Conservation (phyloP, 1,140 invertebrate species). For the Thaumatotibia leucotreta region DNA sequence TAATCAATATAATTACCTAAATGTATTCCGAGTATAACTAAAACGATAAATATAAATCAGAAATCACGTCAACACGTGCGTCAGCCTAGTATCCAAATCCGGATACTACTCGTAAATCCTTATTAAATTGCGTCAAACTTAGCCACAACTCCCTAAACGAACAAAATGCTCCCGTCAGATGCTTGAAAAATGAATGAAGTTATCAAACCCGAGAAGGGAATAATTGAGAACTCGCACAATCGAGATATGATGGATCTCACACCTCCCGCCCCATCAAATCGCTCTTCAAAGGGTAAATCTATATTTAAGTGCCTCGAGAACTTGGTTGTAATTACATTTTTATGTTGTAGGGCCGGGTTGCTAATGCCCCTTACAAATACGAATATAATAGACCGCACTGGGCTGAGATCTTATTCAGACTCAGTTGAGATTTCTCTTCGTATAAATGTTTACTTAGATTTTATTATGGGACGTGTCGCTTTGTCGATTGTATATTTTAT, state of each 20-base stretch:
- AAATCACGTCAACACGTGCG: no score
- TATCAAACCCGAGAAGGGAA: slow-evolving; percentile 52
- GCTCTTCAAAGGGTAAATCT: slow-evolving; percentile 72
- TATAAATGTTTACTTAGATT: slow-evolving; percentile 13
- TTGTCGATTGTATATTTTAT: neutral
- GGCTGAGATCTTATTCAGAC: slow-evolving; percentile 31
- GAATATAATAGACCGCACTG: slow-evolving; percentile 55
- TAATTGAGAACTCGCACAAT: slow-evolving; percentile 67
- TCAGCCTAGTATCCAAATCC: no score
- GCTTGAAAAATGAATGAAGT: slow-evolving; percentile 66
- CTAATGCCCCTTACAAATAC: slow-evolving; percentile 67
- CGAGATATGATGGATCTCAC: slow-evolving; percentile 70
- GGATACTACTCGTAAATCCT: no score
- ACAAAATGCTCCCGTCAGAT: slow-evolving; percentile 29
- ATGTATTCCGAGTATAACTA: no score
- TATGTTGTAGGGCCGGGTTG: slow-evolving; percentile 52
- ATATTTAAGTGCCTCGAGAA: slow-evolving; percentile 66
- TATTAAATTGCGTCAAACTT: slow-evolving; percentile 14
- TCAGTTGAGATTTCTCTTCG: slow-evolving; percentile 3
- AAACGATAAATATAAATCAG: no score
- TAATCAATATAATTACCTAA: no score
- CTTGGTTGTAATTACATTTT: slow-evolving; percentile 72
- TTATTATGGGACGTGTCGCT: slow-evolving; percentile 3
- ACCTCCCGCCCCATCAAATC: slow-evolving; percentile 58
- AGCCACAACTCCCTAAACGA: neutral